phyloP scores from a whole-genome alignment of 2,113 vertebrate species.

The Alaudala cheleensis region DNA sequence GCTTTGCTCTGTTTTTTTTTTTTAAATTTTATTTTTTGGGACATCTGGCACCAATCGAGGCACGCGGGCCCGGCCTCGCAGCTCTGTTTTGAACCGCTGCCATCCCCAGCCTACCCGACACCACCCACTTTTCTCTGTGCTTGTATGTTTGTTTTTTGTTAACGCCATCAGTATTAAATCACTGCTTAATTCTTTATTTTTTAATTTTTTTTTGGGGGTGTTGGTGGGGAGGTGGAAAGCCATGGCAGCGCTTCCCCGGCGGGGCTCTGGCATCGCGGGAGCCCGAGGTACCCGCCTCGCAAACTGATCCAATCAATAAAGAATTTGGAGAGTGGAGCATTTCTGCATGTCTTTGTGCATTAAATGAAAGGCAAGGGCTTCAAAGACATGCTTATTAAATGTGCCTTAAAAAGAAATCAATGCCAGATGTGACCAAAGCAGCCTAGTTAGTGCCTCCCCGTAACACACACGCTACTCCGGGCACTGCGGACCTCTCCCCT shows the following conservation, averaged over 20 bases:
- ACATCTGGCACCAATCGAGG: slow-evolving; percentile 92
- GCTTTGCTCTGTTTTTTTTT: slow-evolving; percentile 49
- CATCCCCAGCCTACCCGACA: slow-evolving; percentile 84
- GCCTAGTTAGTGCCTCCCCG: slow-evolving; percentile 79
- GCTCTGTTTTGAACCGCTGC: slow-evolving; percentile 86
- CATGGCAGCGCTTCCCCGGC: neutral
- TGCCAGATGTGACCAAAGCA: slow-evolving; percentile 92
- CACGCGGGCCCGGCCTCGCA: slow-evolving; percentile 79
- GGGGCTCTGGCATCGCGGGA: neutral
- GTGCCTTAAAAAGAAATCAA: slow-evolving; percentile 92
- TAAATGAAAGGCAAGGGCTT: slow-evolving; percentile 89
- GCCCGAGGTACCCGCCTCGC: slow-evolving; percentile 55
- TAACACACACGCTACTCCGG: slow-evolving; percentile 69
- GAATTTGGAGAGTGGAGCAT: slow-evolving; percentile 82
- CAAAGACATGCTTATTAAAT: slow-evolving; percentile 95
- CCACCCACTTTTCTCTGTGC: slow-evolving; percentile 71
- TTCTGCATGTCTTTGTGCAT: slow-evolving; percentile 85
- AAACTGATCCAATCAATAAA: slow-evolving; percentile 87
- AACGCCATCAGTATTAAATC: slow-evolving; percentile 39
- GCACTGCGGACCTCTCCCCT: slow-evolving; percentile 60
- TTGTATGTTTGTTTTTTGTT: slow-evolving; percentile 27
- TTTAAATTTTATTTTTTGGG: slow-evolving; percentile 52
- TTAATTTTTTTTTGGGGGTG: neutral
- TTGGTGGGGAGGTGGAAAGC: rapidly evolving
- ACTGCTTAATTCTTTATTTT: neutral